Evolutionary conservation across 2,888 invertebrate species (phyloP).

Genomic region (Nemoura dubitans): DNA sequence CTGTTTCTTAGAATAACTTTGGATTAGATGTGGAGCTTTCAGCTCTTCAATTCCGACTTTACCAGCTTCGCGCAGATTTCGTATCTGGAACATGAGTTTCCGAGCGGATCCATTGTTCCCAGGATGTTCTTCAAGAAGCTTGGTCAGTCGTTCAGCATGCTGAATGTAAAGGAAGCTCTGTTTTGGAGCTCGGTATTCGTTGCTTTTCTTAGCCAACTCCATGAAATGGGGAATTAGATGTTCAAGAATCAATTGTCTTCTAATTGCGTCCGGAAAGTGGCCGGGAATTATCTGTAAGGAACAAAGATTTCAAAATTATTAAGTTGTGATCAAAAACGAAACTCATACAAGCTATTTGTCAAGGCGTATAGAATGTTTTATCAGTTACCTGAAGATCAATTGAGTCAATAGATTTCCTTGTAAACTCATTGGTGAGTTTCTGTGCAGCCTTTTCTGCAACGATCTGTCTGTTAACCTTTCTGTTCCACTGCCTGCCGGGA

Average conservation of each 20-base stretch:
- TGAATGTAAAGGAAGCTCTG: constrained; percentile 75
- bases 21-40: not conserved
- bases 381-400: constrained; percentile 48
- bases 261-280: constrained; percentile 51
- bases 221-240: constrained; percentile 78
- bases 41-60: constrained; percentile 29
- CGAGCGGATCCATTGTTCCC: constrained; percentile 53
- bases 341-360: too few species aligned
- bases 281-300: constrained; percentile 40
- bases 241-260: constrained; percentile 69
- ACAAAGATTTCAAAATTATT: not conserved
- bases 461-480: constrained; percentile 35
- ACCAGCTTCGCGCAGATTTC: not conserved
- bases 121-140: constrained; percentile 68
- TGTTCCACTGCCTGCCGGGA: constrained; percentile 40
- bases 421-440: constrained; percentile 29
- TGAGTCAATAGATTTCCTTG: constrained; percentile 48
- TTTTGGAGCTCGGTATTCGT: constrained; percentile 67
- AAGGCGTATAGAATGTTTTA: too few species aligned
- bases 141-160: constrained; percentile 74
- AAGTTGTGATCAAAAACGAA: not conserved
- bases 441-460: constrained; percentile 46
- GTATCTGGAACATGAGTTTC: constrained; percentile 31
- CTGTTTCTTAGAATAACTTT: not conserved
- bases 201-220: constrained; percentile 72